Evolutionary conservation across 2,888 invertebrate genomes (phyloP).

Genomic region (Andrena marginata): DNA sequence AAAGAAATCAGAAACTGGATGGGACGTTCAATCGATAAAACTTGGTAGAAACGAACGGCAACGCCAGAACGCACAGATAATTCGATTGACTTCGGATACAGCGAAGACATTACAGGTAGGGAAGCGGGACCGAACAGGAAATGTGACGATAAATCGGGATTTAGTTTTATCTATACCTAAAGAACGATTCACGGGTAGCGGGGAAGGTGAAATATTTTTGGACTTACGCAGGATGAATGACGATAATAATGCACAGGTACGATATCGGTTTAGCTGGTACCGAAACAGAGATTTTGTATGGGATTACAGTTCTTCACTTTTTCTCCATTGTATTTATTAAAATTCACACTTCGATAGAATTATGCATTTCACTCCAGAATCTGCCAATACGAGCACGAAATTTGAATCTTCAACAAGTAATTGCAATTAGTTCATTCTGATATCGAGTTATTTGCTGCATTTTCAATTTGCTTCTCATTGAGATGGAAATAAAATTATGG

Average conservation of each 20-base stretch:
- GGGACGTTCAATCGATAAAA: constrained; percentile 70
- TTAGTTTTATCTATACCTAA: constrained; percentile 31
- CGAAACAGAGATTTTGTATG: no score
- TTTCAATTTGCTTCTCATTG: constrained; percentile 13
- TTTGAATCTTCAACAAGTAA: neutral
- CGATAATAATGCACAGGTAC: neutral
- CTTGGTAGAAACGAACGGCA: constrained; percentile 64
- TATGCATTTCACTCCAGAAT: neutral
- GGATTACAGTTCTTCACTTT: no score
- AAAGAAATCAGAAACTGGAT: constrained; percentile 51
- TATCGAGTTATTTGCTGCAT: constrained; percentile 11
- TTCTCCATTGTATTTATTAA: no score
- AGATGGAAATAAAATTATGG: constrained; percentile 3
- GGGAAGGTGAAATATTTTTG: constrained; percentile 16
- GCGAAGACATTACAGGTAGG: constrained; percentile 59
- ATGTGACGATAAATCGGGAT: constrained; percentile 66
- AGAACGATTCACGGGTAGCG: neutral
- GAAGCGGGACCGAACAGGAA: constrained; percentile 51
- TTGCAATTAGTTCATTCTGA: constrained; percentile 9
- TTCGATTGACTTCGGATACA: constrained; percentile 69
- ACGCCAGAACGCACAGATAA: constrained; percentile 71
- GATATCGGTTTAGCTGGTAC: no score
- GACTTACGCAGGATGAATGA: neutral
- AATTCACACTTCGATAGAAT: neutral
- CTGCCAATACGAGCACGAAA: no score